Conservation (phyloP, 2,113 vertebrate species). For the Atlantisia rogersi region DNA sequence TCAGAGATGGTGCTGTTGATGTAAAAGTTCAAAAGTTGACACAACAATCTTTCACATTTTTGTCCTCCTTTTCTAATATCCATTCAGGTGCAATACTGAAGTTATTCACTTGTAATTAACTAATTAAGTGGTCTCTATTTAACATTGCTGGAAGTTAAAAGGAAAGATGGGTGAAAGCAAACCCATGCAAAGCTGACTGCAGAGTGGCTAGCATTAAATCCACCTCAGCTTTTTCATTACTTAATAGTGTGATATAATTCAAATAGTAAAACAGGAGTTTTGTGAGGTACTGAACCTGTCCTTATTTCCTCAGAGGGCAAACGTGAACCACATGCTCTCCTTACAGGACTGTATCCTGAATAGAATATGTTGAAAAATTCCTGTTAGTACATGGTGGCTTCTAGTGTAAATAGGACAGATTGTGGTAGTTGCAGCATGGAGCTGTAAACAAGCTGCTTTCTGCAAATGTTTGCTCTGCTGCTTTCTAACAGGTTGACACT, state of each 20-base stretch:
- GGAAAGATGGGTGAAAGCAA: background rate
- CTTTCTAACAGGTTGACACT: slow-evolving; percentile 17
- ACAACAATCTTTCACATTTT: background rate
- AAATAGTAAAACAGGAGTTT: background rate
- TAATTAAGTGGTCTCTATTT: background rate
- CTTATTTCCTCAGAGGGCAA: background rate
- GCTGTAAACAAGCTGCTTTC: slow-evolving; percentile 30
- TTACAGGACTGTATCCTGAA: background rate
- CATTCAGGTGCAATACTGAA: background rate
- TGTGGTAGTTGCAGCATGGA: slow-evolving; percentile 11
- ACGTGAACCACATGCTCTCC: background rate
- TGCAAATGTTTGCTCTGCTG: background rate
- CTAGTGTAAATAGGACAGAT: slow-evolving; percentile 24
- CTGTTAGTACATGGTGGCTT: background rate
- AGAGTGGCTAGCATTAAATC: background rate
- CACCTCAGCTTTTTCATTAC: background rate
- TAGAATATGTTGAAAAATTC: background rate
- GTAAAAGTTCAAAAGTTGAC: background rate
- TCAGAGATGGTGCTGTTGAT: background rate
- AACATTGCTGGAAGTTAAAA: background rate
- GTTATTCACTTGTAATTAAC: background rate
- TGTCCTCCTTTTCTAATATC: background rate
- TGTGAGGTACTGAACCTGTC: background rate
- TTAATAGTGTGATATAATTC: background rate
- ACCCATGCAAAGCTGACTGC: background rate